A percentile compares a stretch with the other conserved stretches of the same genome.
These are phyloP conservation scores for Bergia sp. DNA, from an alignment of 92 coral and sea anemone species.

Conservation along the genomic window DNA sequence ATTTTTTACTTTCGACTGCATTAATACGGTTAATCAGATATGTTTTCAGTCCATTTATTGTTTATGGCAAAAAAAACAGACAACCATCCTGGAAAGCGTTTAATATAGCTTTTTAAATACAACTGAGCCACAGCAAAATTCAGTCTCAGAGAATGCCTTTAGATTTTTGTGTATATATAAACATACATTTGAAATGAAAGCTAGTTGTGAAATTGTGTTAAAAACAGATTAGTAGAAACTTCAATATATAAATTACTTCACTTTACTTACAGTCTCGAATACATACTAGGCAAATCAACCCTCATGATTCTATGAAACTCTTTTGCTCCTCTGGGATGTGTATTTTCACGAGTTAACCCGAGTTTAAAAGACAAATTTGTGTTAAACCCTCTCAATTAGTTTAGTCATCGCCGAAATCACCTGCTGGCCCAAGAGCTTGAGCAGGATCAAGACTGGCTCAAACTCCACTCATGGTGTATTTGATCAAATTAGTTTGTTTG, in stretches of 20 bases:
- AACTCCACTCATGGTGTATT: constrained; percentile 11
- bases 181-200: neutral
- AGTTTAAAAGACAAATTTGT: neutral
- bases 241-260: neutral
- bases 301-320: neutral
- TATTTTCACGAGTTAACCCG: neutral
- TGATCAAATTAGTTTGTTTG: constrained; percentile 48
- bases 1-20: neutral
- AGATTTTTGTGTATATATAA: neutral
- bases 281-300: neutral
- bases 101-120: no score
- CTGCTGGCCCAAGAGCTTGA: constrained; percentile 17
- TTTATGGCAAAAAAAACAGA: neutral
- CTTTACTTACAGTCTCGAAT: neutral
- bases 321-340: neutral
- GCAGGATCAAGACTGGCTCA: constrained; percentile 47
- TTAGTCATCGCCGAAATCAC: constrained; percentile 12
- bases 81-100: neutral
- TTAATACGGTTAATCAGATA: neutral
- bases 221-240: neutral
- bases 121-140: neutral
- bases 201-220: neutral
- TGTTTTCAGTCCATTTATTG: neutral
- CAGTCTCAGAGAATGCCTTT: neutral
- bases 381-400: constrained; percentile 18